A percentile compares a stretch with the other conserved stretches of the same genome.
Conservation (phyloP, 2,797 vertebrate species). For the Sternarchorhynchus goeldii region DNA sequence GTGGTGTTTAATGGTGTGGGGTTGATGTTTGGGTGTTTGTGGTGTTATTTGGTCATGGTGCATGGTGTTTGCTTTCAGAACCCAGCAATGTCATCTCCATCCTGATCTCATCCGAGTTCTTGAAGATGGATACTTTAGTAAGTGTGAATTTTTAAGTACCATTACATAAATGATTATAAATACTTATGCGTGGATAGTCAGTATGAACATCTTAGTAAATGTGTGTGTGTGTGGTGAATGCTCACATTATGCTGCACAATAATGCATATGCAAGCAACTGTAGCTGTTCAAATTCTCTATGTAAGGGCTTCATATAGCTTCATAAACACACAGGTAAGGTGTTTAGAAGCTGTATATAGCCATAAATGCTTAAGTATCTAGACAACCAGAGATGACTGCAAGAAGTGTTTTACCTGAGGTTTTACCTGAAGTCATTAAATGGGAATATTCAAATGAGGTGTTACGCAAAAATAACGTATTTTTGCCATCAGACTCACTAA, state of each 20-base stretch:
- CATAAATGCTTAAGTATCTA: no score
- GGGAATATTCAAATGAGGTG: no score
- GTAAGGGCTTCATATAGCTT: no score
- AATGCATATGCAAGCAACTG: constrained; percentile 19
- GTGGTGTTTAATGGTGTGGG: neutral
- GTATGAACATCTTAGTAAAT: constrained; percentile 13
- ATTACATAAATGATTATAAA: no score
- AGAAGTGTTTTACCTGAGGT: no score
- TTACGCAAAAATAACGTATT: no score
- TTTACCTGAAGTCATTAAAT: no score
- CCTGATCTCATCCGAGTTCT: constrained; percentile 99
- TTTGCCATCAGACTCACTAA: no score
- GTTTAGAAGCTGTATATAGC: no score
- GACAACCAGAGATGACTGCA: no score
- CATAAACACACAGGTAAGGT: no score
- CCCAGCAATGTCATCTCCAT: constrained; percentile 99
- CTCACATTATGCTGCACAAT: constrained; percentile 49
- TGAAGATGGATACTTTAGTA: constrained; percentile 99
- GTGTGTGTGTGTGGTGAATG: constrained; percentile 13
- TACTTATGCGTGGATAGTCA: constrained; percentile 4
- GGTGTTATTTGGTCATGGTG: constrained; percentile 59
- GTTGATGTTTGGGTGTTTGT: constrained; percentile 54
- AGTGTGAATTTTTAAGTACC: constrained; percentile 72
- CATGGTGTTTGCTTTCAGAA: constrained; percentile 86
- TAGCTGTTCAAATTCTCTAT: no score